Base-by-base conservation (phyloP, 2,888 invertebrate species). In the Lasioglossum zephyrum region DNA sequence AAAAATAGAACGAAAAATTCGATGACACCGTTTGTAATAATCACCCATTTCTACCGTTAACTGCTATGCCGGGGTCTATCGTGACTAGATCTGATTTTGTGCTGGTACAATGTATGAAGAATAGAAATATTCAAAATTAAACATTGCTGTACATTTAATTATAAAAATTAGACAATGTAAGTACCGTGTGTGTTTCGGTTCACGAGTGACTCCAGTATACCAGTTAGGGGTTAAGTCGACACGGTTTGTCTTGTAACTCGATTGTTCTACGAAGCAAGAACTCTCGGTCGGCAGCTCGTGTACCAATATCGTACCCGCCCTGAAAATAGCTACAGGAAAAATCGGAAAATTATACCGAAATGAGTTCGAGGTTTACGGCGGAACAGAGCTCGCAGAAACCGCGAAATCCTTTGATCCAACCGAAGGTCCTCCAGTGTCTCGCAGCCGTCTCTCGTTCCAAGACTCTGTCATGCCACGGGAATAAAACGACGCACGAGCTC, bases 381-480 rank as follows among this genome's bases (percentile, higher is more conserved):
- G n/a, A 13, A 36, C 73, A 63, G 73, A 66, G 31, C 69, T 18
- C 49, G 49, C 66, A n/a, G 31, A 36, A 36, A 79, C 41, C 57
- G 77, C 66, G 73, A 70, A 81, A 86, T 85, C 86, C 79, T 85
- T 85, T 87, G 85, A 87, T 86, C 81, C 81, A 26, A 18, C 18
- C 18, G 31, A 31, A 74, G 69, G 49, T 60, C 74, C 31, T 63
- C 53, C 60, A 11, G 57, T 57, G 60, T 78, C 57, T 53, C 77
- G 4, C 47, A 57, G 49, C n/a, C 39, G 47, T 70, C 74, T 44
- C 63, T 26, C n/a, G 69, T 53, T 53, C 53, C 72, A 63, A 78
- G 83, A 72, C 69, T 72, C 41, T 44, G 49, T 82, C 63, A 44
- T 39, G 36, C 78, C 36, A 26, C 49, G 69, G 57, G 63, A 63